phyloP scores from a whole-genome alignment of 2,888 invertebrate species.

The Magallana nippona region DNA sequence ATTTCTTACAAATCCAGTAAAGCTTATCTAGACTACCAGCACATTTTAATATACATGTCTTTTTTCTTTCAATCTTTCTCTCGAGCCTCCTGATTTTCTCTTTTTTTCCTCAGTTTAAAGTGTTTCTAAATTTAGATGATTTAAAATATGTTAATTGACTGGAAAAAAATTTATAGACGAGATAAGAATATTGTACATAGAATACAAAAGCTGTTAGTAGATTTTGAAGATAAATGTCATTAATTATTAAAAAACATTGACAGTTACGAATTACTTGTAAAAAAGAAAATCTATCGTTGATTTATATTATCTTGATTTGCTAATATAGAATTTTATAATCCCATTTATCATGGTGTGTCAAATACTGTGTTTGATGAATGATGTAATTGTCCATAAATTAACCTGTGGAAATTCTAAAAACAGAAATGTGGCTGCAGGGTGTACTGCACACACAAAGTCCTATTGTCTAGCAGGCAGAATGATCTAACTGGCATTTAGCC shows the following conservation, averaged over 20 bases:
- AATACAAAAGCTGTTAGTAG: constrained; percentile 10
- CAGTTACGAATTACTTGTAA: constrained; percentile 16
- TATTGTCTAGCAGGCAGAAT: constrained; percentile 26
- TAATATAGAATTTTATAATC: constrained; percentile 30
- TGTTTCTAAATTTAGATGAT: constrained; percentile 19
- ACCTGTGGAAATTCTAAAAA: constrained; percentile 35
- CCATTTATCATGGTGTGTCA: constrained; percentile 6
- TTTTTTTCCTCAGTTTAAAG: background rate
- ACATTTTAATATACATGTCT: constrained; percentile 1
- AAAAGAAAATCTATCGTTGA: constrained; percentile 17
- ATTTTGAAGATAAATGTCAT: constrained; percentile 16
- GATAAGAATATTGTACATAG: background rate
- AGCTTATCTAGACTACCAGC: constrained; percentile 7
- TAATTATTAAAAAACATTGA: constrained; percentile 28
- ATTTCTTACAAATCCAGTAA: background rate
- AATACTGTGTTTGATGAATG: constrained; percentile 24
- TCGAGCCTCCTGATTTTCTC: background rate
- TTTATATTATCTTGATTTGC: constrained; percentile 16
- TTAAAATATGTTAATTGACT: background rate
- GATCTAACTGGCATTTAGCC: constrained; percentile 35
- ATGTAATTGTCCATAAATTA: constrained; percentile 35
- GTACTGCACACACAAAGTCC: constrained; percentile 13
- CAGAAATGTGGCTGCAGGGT: constrained; percentile 29
- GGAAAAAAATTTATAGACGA: background rate
- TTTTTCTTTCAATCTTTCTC: background rate